phyloP scores from a whole-genome alignment of 2,113 vertebrate species.

The Strix aluco region DNA sequence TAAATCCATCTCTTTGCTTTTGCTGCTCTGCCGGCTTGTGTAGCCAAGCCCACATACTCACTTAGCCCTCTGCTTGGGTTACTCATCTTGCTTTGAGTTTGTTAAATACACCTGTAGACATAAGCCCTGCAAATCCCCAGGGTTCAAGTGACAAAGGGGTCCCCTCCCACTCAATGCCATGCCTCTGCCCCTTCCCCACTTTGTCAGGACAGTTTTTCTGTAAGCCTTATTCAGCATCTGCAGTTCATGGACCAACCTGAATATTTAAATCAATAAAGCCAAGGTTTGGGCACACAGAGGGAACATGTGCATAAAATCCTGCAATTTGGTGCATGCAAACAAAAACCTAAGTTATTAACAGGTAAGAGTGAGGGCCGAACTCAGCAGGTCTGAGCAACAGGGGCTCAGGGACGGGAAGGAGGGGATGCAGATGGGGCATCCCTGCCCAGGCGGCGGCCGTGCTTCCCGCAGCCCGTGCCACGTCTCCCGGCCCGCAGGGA shows the following conservation, averaged over 20 bases:
- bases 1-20: not conserved
- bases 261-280: not conserved
- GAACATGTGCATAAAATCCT: not conserved
- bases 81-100: not conserved
- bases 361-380: too few species aligned
- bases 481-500: not conserved
- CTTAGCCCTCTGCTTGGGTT: not conserved
- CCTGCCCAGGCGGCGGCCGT: not conserved
- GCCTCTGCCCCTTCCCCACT: not conserved
- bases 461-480: not conserved
- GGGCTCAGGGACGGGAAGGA: not conserved
- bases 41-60: fast-evolving
- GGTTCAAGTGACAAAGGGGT: too few species aligned
- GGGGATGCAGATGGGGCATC: fast-evolving
- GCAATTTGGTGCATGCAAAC: fast-evolving
- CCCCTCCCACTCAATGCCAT: not conserved
- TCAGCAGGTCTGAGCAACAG: fast-evolving
- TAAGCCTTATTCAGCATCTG: too few species aligned
- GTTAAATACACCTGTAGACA: not conserved
- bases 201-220: not conserved
- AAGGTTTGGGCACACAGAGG: not conserved
- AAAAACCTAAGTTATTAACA: not conserved
- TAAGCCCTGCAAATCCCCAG: not conserved
- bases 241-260: too few species aligned
- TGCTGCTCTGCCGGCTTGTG: not conserved